Evolutionary conservation across 2,888 invertebrate genomes (phyloP).

Genomic region (Netelia virgata): DNA sequence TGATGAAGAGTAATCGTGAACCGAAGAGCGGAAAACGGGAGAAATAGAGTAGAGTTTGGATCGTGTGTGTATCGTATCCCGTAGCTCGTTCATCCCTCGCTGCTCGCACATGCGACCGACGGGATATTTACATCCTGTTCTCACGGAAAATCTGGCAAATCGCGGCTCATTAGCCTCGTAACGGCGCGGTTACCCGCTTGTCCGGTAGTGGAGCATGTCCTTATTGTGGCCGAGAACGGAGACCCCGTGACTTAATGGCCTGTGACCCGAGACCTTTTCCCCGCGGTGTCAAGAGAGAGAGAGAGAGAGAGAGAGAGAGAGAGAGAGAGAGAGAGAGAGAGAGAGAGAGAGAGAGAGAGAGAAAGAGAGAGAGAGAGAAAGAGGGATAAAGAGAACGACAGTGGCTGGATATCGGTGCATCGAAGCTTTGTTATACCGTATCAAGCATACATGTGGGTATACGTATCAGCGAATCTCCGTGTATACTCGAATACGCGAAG

Average conservation of each 20-base stretch:
- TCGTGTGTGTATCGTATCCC: not conserved
- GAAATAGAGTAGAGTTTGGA: conserved; percentile 5
- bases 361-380: conserved; percentile 21
- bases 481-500: not conserved
- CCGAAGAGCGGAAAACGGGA: not conserved
- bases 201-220: conserved; percentile 78
- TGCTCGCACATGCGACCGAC: conserved; percentile 17
- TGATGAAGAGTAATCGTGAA: conserved; percentile 1
- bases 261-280: conserved; percentile 77
- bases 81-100: not conserved
- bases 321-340: conserved; percentile 16
- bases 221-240: conserved; percentile 79
- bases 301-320: conserved; percentile 16
- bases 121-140: conserved; percentile 75
- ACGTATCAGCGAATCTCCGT: not conserved
- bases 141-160: conserved; percentile 79
- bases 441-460: conserved; percentile 35
- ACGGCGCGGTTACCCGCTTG: conserved; percentile 84
- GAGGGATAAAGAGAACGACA: too few species aligned
- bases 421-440: not conserved
- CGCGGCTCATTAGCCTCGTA: conserved; percentile 83
- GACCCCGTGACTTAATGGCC: conserved; percentile 81
- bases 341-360: conserved; percentile 16
- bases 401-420: not conserved
- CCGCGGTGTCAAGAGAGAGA: conserved; percentile 59